These are phyloP conservation scores for Amblyornis subalaris DNA, from an alignment of 2,113 vertebrate genomes.

Conservation along the genomic window DNA sequence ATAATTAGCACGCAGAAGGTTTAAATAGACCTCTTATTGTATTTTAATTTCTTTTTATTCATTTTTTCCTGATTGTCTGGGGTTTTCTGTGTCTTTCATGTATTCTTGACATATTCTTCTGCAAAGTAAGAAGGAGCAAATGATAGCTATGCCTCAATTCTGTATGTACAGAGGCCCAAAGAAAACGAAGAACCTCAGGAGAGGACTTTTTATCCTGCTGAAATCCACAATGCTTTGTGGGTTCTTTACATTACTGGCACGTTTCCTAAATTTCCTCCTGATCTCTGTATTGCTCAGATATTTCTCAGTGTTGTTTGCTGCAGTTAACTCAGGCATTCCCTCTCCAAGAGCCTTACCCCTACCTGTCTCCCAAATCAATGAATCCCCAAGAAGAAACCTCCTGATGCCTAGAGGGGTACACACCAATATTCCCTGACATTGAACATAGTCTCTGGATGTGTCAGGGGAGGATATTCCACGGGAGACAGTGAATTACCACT, in stretches of 20 bases:
- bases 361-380: neutral
- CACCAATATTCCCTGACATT: neutral
- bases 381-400: neutral
- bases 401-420: rapidly evolving
- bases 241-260: neutral
- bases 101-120: neutral
- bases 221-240: neutral
- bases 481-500: neutral
- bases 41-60: neutral
- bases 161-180: neutral
- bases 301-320: neutral
- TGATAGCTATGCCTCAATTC: neutral
- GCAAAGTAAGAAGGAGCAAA: neutral
- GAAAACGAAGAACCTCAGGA: neutral
- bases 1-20: neutral
- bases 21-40: neutral
- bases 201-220: neutral
- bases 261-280: neutral
- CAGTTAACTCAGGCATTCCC: neutral
- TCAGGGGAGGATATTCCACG: neutral
- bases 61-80: neutral
- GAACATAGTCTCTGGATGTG: neutral
- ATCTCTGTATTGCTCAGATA: neutral
- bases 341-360: neutral
- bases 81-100: neutral